Percentiles rank a stretch among this genome's conserved stretches.
These are phyloP conservation scores for Stylophora pistillata DNA, from an alignment of 64 coral and sea anemone species.

Conservation along the genomic window DNA sequence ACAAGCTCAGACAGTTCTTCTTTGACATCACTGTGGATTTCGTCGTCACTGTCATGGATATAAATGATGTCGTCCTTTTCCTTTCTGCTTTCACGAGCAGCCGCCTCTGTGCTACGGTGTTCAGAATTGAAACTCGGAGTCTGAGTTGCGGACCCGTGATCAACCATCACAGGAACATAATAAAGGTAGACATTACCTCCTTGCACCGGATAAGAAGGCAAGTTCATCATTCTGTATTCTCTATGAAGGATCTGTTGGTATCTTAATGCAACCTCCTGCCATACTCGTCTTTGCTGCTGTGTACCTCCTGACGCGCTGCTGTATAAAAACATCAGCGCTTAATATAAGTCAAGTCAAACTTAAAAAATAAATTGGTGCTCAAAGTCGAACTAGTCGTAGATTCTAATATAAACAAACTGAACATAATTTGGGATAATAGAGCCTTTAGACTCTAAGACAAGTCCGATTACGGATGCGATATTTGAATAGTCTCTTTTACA, in stretches of 20 bases:
- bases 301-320: neutral
- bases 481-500: no score
- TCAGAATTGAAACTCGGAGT: neutral
- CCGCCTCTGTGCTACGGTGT: neutral
- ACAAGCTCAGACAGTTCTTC: slow-evolving; percentile 5
- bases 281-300: neutral
- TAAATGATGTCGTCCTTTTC: neutral
- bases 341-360: neutral
- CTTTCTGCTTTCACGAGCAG: neutral
- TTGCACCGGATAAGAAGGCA: neutral
- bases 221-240: slow-evolving; percentile 42
- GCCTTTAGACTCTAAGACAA: no score
- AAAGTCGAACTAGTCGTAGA: no score
- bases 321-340: neutral
- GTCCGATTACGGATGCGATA: no score
- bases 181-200: slow-evolving; percentile 31
- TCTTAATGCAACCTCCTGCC: slow-evolving; percentile 18
- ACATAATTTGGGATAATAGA: no score
- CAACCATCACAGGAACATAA: slow-evolving; percentile 42
- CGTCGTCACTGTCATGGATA: neutral
- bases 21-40: neutral
- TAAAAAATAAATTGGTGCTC: no score
- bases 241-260: slow-evolving; percentile 38
- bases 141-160: neutral
- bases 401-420: no score